Evolutionary conservation across 2,113 vertebrate genomes (phyloP), one percentile per base, ranked within the genome.

Genomic region (Sinocyclocheilus rhinocerous): DNA sequence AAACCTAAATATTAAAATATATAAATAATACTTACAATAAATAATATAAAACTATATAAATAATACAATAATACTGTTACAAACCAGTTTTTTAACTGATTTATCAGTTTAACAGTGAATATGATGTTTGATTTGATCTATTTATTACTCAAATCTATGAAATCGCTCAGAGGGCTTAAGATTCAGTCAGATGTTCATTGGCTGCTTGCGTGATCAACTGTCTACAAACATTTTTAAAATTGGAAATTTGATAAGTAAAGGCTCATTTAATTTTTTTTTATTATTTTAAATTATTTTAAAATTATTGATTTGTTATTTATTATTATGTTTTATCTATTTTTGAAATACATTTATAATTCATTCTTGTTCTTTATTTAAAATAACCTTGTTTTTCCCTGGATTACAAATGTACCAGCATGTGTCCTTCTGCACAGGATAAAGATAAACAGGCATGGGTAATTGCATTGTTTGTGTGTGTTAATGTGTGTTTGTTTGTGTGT

Each of bases 341-440:
- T 61, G 8, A 61, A 9, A n/a, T 61, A 24, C n/a, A 26, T 24
- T 63, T 63, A 61, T 61, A 63, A 13, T 26, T 63, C 1, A 72
- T 72, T 72, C 0, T 45, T 26, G 13, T 48, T 15, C n/a, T 75
- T 6, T 48, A 8, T 75, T 76, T 22, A 75, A 75, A 75, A 75
- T 1, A 45, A 75, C 42, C 63, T 24, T 6, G 2, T 15, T 11
- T 33, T 33, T 33, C 3, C 29, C 42, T 16, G 22, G 42, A 76
- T 76, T 76, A 76, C n/a, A 76, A 76, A 50, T 75, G 22, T 75
- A 45, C 22, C 22, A 24, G 42, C 72, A 73, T 75, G 39, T 75
- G 72, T 45, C 22, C 42, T 26, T 48, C 11, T 76, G 13, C 73
- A 24, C 42, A 50, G 73, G 42, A 76, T 50, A 26, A 76, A 76